Base-by-base conservation (phyloP, 2,113 vertebrate species). In the Antennarius striatus region DNA sequence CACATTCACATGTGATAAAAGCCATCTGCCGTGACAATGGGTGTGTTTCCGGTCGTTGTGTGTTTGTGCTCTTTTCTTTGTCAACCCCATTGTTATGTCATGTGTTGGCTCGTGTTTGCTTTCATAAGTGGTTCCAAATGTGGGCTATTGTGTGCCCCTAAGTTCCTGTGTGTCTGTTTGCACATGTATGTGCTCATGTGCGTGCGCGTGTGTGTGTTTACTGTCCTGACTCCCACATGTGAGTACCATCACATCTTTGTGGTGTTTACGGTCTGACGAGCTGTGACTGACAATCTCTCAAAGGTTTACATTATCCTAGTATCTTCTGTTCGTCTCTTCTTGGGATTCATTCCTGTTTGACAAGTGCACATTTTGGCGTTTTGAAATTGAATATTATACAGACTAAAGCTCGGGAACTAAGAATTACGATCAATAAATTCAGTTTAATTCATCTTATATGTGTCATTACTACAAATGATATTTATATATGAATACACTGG, bases 21-120 rank as follows among this genome's bases (percentile, higher is more conserved):
- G 76, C 83, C 89, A 92, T 89, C 90, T 91, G 90, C 83, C 83
- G 61, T 71, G 71, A 56, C 83, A 90, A 86, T 79, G 66, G 82
- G 76, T 67, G 67, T 66, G 76, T 86, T 86, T 90, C 81, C 77
- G 83, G 63, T 69, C 54, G 65, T 55, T 61, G 71, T 73, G 59
- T 48, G 50, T 53, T 17, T 45, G 0, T 43, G 47, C 46, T 32
- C 14, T 70, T 59, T 82, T 70, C 80, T 89, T 90, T 90, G 85
- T 90, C 70, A 86, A 77, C 64, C 63, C 47, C 56, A 74, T 46
- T 82, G 82, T 79, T 75, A 66, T 79, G 83, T 87, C 86, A 83
- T 84, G 72, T 71, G 65, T 61, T 71, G 73, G 69, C 71, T 55
- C 54, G 32, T 73, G 71, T 85, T 90, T 85, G 70, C 65, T 81